Conservation (phyloP, 1,140 invertebrate genomes). For the Bombus superbus region DNA sequence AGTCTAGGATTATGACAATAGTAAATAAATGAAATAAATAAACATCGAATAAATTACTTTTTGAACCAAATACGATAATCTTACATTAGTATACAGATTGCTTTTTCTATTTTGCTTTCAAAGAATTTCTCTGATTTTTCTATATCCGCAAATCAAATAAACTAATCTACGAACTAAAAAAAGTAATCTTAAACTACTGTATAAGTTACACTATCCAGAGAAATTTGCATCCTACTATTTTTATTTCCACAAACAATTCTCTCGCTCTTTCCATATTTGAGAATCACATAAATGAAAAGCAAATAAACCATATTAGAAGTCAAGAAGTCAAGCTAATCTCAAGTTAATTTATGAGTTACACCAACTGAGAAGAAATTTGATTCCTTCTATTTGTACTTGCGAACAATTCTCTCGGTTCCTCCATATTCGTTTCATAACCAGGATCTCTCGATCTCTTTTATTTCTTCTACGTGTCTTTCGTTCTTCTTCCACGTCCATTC, state of each 20-base stretch:
- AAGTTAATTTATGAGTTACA: background rate
- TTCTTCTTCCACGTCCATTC: background rate
- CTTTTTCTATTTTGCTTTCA: too few relatives aligned
- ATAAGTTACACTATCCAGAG: background rate
- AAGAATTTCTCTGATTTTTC: too few relatives aligned
- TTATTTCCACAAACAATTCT: background rate
- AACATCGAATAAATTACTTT: too few relatives aligned
- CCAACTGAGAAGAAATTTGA: background rate
- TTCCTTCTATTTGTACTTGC: background rate
- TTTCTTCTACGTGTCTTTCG: background rate
- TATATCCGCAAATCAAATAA: too few relatives aligned
- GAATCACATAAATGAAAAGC: background rate
- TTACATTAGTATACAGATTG: too few relatives aligned
- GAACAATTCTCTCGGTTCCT: constrained; percentile 14
- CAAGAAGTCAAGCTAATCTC: background rate
- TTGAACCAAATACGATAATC: too few relatives aligned
- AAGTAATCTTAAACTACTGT: too few relatives aligned
- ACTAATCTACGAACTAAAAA: too few relatives aligned
- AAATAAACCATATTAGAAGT: too few relatives aligned
- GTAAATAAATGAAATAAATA: too few relatives aligned
- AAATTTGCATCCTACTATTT: background rate
- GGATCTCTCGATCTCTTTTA: background rate
- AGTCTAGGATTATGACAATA: too few relatives aligned
- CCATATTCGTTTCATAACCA: constrained; percentile 27
- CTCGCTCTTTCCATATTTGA: background rate